A percentile compares a stretch with the other conserved stretches of the same genome.
Conservation (phyloP, 2,888 invertebrate species). For the Drosophila colorata region DNA sequence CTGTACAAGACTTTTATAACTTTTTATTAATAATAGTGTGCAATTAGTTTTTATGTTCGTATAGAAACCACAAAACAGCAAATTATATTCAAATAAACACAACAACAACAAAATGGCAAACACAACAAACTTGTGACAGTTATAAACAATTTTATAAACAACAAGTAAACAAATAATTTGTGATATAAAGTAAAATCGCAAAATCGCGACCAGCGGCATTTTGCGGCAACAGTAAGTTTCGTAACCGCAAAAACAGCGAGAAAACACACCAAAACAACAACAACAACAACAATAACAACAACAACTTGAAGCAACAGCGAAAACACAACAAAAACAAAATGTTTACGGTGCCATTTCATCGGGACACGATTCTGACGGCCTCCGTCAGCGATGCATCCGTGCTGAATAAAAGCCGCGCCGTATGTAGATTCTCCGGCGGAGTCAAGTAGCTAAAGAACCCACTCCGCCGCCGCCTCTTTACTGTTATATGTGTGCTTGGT, state of each 20-base stretch:
- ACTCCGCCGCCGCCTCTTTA: constrained; percentile 3
- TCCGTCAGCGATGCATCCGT: constrained; percentile 89
- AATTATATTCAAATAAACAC: not conserved
- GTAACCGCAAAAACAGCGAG: constrained; percentile 21
- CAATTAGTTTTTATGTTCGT: not conserved
- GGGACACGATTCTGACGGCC: constrained; percentile 86
- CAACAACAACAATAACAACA: constrained; percentile 3
- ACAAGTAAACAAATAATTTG: constrained; percentile 19
- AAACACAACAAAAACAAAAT: constrained; percentile 60
- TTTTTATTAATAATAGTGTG: not conserved
- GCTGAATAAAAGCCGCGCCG: constrained; percentile 87
- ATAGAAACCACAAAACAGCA: not conserved
- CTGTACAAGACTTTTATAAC: not conserved
- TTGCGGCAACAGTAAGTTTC: constrained; percentile 59
- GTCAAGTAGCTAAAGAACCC: not conserved
- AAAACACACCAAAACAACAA: constrained; percentile 2
- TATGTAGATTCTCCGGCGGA: constrained; percentile 81
- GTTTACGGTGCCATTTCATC: constrained; percentile 85
- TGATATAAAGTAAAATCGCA: constrained; percentile 24
- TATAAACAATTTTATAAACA: constrained; percentile 5
- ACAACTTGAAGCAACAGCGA: not conserved
- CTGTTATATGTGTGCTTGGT: constrained; percentile 26
- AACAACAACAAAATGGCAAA: constrained; percentile 23
- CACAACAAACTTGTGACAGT: constrained; percentile 25
- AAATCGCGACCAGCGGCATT: too few species aligned